Evolutionary conservation across 2,797 vertebrate genomes (phyloP), one percentile per base, ranked within the genome.

Genomic region (Coreius guichenoti): DNA sequence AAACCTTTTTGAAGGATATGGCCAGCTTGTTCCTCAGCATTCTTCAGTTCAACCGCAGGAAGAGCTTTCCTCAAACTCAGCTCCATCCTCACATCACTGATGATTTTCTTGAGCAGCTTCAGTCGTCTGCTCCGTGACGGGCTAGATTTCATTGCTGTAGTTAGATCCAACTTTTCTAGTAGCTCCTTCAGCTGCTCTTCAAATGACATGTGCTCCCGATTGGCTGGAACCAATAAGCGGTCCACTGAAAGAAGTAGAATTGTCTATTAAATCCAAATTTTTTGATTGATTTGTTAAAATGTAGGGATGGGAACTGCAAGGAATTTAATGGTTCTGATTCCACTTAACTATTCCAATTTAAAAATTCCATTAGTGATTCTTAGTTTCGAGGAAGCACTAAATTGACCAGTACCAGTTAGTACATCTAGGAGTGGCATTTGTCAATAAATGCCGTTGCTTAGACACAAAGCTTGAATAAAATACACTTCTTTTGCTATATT

Each of bases 131-230:
- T 98, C 90, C 98, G 95, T 0, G 98, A 99, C 5, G 97, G 97
- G 73, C 98, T 98, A 90, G 97, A 97, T 93, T 99, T 99, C 98
- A 99, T 98, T 88, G 96, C 93, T 45, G 95, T 96, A 31, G 97
- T 99, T 89, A 97, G 93, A 93, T 99, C 98, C 33, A 98, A 95
- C 92, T 97, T 98, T 90, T 99, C 98, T 93, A 99, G 93, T 9
- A 99, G 94, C 88, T 97, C 96, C 92, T 96, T 95, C 81, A 99
- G 95, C 94, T 99, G 98, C 87, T 96, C 95, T 89, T 99, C 97
- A 88, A 96, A 94, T 58, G 96, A 90, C 93, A 98, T 95, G 88
- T 97, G 96, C 8, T 89, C 89, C 90, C 98, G 95, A 89, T 94
- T 97, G 91, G 96, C 96, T 6, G 98, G 96, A 87, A 94, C 93